Evolutionary conservation across 1,140 invertebrate species (phyloP), one percentile per base, ranked within the genome.

Genomic region (Muscidifurax raptorellus): DNA sequence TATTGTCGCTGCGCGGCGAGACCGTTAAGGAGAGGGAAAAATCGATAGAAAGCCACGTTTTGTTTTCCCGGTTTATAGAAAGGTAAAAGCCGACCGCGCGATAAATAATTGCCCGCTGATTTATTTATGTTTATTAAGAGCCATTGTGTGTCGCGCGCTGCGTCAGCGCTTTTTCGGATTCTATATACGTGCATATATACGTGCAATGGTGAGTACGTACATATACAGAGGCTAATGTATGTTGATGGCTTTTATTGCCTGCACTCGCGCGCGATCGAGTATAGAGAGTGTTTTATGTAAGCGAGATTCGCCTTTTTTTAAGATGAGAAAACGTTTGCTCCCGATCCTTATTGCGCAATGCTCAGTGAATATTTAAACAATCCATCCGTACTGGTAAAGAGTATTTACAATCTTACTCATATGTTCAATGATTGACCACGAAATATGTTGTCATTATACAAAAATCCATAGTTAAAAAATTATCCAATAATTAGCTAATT

Each of bases 111-210:
- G 40, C 25, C 27, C 44, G 27, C 64, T 47, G 82, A 78, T 78
- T 83, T 83, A 83, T 83, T 78, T 83, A 78, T 47, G 66, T 83
- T 83, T 83, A 83, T 78, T 78, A 44, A 78, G 32, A 69, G 25
- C 44, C 82, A 83, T 83, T 83, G 82, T 83, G 36, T 30, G 74
- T 47, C 40, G n/a, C n/a, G n/a, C n/a, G n/a, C 25, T 76, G 40
- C 22, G 64, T 44, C 64, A 27, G 40, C 25, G 27, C 44, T 12
- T 47, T 75, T 75, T 75, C 32, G 32, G 71, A 74, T 74, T 74
- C n/a, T n/a, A 36, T 22, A 3, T 77, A 75, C 28, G 25, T 3
- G 10, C 15, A 13, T 47, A 47, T 47, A 47, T 4, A 47, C 13
- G 6, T 13, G 10, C 36, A n/a, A n/a, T n/a, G n/a, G n/a, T n/a